Conservation (phyloP, 2,113 vertebrate species). For the Martes martes region DNA sequence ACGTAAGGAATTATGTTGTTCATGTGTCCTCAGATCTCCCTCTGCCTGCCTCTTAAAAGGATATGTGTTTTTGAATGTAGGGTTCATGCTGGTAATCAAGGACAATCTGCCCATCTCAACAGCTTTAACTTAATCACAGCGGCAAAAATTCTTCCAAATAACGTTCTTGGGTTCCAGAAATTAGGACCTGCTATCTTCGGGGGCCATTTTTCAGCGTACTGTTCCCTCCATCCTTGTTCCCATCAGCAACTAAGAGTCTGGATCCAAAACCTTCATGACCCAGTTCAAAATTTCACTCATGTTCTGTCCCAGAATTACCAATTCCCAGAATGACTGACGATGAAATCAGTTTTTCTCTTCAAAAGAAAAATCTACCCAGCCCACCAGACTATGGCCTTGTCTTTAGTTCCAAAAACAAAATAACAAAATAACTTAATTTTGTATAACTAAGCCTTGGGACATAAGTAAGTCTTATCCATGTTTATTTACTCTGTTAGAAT, state of each 20-base stretch:
- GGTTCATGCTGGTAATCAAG: neutral
- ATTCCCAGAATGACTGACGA: neutral
- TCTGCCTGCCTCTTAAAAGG: neutral
- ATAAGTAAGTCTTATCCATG: neutral
- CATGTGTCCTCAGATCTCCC: neutral
- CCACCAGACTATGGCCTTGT: neutral
- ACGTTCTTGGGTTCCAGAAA: neutral
- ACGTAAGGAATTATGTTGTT: neutral
- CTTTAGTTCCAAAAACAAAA: neutral
- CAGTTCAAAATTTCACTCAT: neutral
- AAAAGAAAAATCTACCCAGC: neutral
- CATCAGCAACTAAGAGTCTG: neutral
- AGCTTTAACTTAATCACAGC: neutral
- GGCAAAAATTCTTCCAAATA: neutral
- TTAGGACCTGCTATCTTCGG: too few relatives aligned
- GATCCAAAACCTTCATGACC: neutral
- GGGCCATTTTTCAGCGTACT: neutral
- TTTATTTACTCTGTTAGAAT: conserved; percentile 14
- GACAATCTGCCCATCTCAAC: neutral
- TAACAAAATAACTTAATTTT: neutral
- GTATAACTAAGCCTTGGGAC: neutral
- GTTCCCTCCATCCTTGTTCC: neutral
- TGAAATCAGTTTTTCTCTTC: conserved; percentile 26
- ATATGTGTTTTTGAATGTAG: neutral
- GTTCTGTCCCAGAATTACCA: neutral